phyloP scores from a whole-genome alignment of 2,888 invertebrate genomes.

The Pollenia labialis region DNA sequence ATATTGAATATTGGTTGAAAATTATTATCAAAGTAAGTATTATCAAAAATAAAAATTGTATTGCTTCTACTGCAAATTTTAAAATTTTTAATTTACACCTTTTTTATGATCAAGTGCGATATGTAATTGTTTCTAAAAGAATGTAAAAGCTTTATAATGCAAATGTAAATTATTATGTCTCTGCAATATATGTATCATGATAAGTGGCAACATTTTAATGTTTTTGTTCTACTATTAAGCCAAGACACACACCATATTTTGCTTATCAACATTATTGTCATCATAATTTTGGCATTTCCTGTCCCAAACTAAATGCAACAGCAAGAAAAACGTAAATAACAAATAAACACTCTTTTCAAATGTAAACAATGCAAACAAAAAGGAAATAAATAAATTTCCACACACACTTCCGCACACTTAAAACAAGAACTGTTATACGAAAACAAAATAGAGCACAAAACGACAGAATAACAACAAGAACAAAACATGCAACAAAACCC shows the following conservation, averaged over 20 bases:
- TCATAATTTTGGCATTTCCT: conserved; percentile 56
- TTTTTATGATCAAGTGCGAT: no score
- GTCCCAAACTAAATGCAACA: conserved; percentile 22
- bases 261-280: conserved; percentile 8
- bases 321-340: conserved; percentile 21
- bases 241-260: conserved; percentile 34
- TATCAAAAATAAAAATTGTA: no score
- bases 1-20: no score
- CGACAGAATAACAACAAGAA: neutral
- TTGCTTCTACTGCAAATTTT: no score
- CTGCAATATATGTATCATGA: conserved; percentile 24
- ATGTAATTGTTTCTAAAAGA: no score
- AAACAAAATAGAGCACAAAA: conserved; percentile 14
- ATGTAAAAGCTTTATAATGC: no score
- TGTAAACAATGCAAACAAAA: conserved; percentile 47
- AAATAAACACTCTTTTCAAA: conserved; percentile 37
- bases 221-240: conserved; percentile 4
- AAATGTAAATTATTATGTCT: neutral
- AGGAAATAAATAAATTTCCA: neutral
- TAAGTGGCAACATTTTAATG: neutral
- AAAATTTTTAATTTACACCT: no score
- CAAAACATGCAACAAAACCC: conserved; percentile 42
- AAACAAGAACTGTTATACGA: neutral
- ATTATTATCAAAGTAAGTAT: no score
- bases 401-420: conserved; percentile 40